These are phyloP conservation scores for Timema podura DNA, from an alignment of 2,888 invertebrate species.

Conservation along the genomic window DNA sequence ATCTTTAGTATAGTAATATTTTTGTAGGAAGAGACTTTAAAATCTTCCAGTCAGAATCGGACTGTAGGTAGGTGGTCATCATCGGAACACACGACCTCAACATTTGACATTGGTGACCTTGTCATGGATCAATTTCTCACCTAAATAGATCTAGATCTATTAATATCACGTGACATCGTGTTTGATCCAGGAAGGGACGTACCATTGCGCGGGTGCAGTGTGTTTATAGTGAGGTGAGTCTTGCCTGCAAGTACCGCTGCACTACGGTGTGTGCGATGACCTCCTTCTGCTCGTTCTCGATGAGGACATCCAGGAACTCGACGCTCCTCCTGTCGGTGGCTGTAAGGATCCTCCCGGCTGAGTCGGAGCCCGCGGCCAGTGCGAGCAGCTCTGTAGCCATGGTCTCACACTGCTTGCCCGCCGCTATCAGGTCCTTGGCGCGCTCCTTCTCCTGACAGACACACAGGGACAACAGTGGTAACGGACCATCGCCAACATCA, in stretches of 20 bases:
- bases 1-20: too few species aligned
- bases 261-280: constrained; percentile 96
- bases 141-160: too few species aligned
- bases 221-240: constrained; percentile 39
- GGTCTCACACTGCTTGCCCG: constrained; percentile 92
- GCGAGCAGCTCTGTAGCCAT: constrained; percentile 97
- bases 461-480: not conserved
- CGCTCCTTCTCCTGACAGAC: constrained; percentile 84
- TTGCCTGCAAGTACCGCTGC: constrained; percentile 91
- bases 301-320: constrained; percentile 93
- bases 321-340: constrained; percentile 92
- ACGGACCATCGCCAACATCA: not conserved
- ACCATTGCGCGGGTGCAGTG: not conserved
- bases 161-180: too few species aligned
- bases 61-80: too few species aligned
- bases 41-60: too few species aligned
- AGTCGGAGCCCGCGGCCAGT: constrained; percentile 89
- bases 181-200: too few species aligned
- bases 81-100: too few species aligned
- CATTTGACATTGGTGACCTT: too few species aligned
- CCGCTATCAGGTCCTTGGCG: constrained; percentile 92
- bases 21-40: too few species aligned
- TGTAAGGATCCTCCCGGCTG: constrained; percentile 89
- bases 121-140: too few species aligned
- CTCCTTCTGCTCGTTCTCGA: constrained; percentile 98